phyloP scores from a whole-genome alignment of 2,888 invertebrate genomes.

The Toxonevra muliebris region DNA sequence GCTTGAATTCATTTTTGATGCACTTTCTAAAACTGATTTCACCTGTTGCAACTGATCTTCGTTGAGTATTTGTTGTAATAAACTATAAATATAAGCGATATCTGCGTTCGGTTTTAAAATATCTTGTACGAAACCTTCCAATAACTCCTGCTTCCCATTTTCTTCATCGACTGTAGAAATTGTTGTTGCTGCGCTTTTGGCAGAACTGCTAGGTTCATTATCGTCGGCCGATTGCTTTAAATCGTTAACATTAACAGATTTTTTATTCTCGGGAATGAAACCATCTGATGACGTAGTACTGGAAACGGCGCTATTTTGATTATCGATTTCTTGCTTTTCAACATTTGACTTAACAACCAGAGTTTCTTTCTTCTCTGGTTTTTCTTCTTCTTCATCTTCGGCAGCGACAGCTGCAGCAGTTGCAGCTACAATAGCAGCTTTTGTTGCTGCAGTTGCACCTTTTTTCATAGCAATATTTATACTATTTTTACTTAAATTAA shows the following conservation, averaged over 20 bases:
- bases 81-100: slow-evolving; percentile 44
- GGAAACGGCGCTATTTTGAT: slow-evolving; percentile 47
- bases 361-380: neutral
- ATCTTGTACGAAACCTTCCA: slow-evolving; percentile 50
- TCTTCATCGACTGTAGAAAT: slow-evolving; percentile 39
- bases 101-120: slow-evolving; percentile 48
- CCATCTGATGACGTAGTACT: slow-evolving; percentile 43
- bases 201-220: slow-evolving; percentile 44
- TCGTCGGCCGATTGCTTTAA: slow-evolving; percentile 20
- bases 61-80: slow-evolving; percentile 50
- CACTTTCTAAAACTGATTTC: slow-evolving; percentile 45
- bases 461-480: slow-evolving; percentile 4
- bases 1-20: slow-evolving; percentile 27
- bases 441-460: neutral
- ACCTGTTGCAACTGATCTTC: slow-evolving; percentile 49
- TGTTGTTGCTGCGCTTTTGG: slow-evolving; percentile 32
- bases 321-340: slow-evolving; percentile 30
- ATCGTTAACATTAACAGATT: slow-evolving; percentile 16
- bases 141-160: slow-evolving; percentile 40
- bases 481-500: neutral
- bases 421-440: neutral
- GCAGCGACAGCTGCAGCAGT: neutral
- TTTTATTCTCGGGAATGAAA: slow-evolving; percentile 2
- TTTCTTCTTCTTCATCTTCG: neutral
- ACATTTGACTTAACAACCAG: neutral